Conservation (phyloP, 2,797 vertebrate genomes). For the Myoxocephalus aenaeus region DNA sequence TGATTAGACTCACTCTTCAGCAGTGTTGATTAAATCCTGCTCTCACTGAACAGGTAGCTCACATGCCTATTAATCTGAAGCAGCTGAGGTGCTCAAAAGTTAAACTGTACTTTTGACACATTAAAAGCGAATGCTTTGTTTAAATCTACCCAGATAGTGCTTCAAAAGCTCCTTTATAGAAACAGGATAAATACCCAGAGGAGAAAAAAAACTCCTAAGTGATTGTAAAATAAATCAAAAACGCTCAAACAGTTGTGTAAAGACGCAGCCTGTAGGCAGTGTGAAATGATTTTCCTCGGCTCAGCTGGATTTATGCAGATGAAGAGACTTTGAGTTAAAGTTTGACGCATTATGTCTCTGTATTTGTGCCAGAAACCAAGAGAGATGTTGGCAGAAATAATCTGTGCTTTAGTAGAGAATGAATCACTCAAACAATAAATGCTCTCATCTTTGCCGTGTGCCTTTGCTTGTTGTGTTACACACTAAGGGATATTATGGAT, state of each 20-base stretch:
- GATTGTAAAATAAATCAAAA: conserved; percentile 19
- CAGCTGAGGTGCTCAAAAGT: conserved; percentile 20
- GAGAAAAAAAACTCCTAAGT: background rate
- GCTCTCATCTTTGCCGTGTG: conserved; percentile 20
- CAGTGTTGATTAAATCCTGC: conserved; percentile 39
- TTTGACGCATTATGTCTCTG: conserved; percentile 59
- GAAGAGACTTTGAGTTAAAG: conserved; percentile 47
- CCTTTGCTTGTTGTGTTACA: conserved; percentile 2
- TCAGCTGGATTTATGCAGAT: conserved; percentile 50
- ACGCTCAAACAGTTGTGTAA: conserved; percentile 20
- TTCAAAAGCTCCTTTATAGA: conserved; percentile 12
- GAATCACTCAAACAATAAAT: conserved; percentile 41
- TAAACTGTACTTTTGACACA: conserved; percentile 6
- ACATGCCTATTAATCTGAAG: background rate
- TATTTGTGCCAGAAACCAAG: conserved; percentile 48
- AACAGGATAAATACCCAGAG: conserved; percentile 15
- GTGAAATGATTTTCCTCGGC: conserved; percentile 40
- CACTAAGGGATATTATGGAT: background rate
- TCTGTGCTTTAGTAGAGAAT: conserved; percentile 41
- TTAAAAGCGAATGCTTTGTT: background rate
- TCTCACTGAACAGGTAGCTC: conserved; percentile 13
- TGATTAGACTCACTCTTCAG: conserved; percentile 36
- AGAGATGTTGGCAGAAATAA: conserved; percentile 34
- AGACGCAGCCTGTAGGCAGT: conserved; percentile 32
- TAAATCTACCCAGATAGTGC: conserved; percentile 11